These are phyloP conservation scores for Lasioglossum morio DNA, from an alignment of 2,888 invertebrate species.

Conservation along the genomic window DNA sequence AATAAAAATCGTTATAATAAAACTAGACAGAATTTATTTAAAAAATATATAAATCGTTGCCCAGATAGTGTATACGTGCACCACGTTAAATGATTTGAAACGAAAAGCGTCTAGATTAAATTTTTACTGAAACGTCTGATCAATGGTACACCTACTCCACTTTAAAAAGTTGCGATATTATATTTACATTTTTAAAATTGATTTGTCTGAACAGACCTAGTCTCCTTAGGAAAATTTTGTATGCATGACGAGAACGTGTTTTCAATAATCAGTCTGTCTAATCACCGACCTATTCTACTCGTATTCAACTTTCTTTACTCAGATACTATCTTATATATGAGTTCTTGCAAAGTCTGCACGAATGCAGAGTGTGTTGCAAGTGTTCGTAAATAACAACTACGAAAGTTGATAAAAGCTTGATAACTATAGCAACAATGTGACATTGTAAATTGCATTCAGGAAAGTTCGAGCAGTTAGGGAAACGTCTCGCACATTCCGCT, in stretches of 20 bases:
- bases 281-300: background rate
- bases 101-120: background rate
- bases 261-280: background rate
- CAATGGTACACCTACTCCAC: background rate
- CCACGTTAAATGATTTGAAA: background rate
- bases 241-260: background rate
- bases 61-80: background rate
- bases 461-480: background rate
- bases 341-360: background rate
- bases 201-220: background rate
- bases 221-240: background rate
- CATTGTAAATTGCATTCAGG: background rate
- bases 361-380: background rate
- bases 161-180: background rate
- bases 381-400: background rate
- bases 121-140: background rate
- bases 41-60: background rate
- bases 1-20: background rate
- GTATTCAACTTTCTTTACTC: background rate
- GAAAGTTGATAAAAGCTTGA: background rate
- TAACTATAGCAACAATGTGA: background rate
- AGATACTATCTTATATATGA: background rate
- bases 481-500: slow-evolving; percentile 7
- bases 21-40: background rate
- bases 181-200: too few relatives aligned